Evolutionary conservation across 2,113 vertebrate genomes (phyloP).

Genomic region (Bos taurus): DNA sequence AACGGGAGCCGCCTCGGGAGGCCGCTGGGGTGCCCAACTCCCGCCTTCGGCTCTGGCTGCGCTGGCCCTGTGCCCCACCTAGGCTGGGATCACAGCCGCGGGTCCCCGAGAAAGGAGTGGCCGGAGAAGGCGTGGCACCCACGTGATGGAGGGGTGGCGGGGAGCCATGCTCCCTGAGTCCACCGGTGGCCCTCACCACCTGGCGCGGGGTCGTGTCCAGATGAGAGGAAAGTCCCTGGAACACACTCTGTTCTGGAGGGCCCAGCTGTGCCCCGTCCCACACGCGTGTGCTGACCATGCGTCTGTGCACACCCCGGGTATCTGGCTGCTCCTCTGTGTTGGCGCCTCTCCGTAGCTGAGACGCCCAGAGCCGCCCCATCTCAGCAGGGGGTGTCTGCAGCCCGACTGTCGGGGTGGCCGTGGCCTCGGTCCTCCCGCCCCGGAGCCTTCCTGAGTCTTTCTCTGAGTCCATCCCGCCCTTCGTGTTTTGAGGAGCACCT

Average conservation of each 20-base stretch:
- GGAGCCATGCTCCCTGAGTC: background rate
- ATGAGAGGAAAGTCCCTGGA: background rate
- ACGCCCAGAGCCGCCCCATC: rapidly evolving
- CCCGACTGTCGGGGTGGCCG: too few relatives aligned
- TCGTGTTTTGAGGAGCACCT: background rate
- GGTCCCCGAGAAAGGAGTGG: background rate
- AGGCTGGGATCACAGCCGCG: background rate
- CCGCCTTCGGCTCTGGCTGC: background rate
- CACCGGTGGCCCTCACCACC: background rate
- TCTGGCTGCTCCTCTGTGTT: background rate
- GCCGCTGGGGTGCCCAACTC: background rate
- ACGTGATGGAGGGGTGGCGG: background rate
- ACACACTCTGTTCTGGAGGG: background rate
- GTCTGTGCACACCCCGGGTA: rapidly evolving
- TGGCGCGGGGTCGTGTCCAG: rapidly evolving
- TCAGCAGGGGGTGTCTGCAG: background rate
- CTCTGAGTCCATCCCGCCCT: rapidly evolving
- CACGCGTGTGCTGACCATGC: rapidly evolving
- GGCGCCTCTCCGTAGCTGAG: background rate
- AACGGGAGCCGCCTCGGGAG: background rate
- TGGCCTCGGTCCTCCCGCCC: background rate
- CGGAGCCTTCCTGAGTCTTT: background rate
- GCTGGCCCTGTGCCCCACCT: background rate
- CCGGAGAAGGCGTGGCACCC: background rate
- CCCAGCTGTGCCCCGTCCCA: background rate